phyloP scores from a whole-genome alignment of 2,113 vertebrate genomes.

The Euleptes europaea region DNA sequence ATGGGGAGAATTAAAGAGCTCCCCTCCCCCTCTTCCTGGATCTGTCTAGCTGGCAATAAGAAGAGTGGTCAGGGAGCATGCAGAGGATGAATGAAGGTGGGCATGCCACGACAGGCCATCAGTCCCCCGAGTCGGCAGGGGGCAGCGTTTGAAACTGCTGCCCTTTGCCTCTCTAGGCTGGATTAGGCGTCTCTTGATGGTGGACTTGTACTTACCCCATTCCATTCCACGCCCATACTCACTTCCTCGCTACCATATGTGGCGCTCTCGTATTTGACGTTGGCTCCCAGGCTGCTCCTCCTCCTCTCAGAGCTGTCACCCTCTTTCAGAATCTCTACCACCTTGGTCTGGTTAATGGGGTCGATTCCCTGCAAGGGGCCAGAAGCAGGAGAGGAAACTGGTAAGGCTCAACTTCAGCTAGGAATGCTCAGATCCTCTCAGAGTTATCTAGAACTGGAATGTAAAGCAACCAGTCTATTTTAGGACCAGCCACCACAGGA shows the following conservation, averaged over 20 bases:
- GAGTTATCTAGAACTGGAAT: background rate
- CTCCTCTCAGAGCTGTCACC: constrained; percentile 82
- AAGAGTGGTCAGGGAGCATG: constrained; percentile 47
- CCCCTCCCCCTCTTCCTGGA: background rate
- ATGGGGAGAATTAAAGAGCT: constrained; percentile 18
- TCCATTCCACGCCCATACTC: constrained; percentile 97
- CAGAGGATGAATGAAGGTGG: constrained; percentile 61
- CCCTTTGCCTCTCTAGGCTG: constrained; percentile 59
- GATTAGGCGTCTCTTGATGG: constrained; percentile 74
- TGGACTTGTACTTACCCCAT: constrained; percentile 97
- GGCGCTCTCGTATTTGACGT: constrained; percentile 92
- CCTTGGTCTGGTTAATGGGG: constrained; percentile 92
- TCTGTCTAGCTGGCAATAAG: constrained; percentile 43
- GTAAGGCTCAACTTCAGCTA: background rate
- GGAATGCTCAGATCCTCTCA: background rate
- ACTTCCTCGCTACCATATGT: constrained; percentile 94
- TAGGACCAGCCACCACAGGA: background rate
- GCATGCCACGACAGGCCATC: constrained; percentile 70
- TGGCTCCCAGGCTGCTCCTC: constrained; percentile 82
- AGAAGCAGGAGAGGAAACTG: background rate
- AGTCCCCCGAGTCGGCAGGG: constrained; percentile 18
- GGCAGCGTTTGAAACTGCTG: constrained; percentile 27
- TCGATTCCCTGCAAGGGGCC: constrained; percentile 85
- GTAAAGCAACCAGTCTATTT: background rate
- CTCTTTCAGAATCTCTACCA: constrained; percentile 96